Evolutionary conservation across 92 coral and sea anemone species (phyloP), one percentile per base, ranked within the genome.

Genomic region (Bergia puertoricense): DNA sequence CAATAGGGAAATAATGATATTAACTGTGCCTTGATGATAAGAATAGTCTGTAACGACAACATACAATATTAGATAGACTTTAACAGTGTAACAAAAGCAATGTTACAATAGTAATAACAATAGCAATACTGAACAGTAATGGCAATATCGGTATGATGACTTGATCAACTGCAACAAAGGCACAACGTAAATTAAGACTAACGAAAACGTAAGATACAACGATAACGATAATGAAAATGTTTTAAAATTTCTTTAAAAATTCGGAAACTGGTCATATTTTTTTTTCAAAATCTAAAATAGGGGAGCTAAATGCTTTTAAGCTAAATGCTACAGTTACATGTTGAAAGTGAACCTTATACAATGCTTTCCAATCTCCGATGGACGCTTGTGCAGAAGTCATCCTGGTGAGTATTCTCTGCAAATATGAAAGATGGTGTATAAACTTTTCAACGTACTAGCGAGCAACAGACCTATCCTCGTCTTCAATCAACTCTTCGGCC

Each of bases 361-460:
- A 82, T 54, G 98, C 96, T 88, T 97, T 96, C 99, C 99, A 97
- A 80, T 97, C 99, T 8, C 96, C 95, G 40, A 96, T 94, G 18
- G 99, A 97, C n/a, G 98, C 99, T 87, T 97, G 99, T 14, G 99
- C 95, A 13, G 99, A 92, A 4, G 96, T 93, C 98, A 97, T 97
- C 85, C 98, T 92, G 8, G 94, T 88, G 37, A 97, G 91, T 89
- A 93, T 92, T 88, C 99, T 93, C 99, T 97, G 91, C 40, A 79
- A 74, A 74, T 45, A 54, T 41, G 30, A 77, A 82, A 76, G 5
- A 0, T 13, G 23, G 50, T 43, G 10, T 0, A 11, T 62, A 62
- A 62, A 6, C 23, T 18, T 14, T 62, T 18, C 30, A 16, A 62
- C 30, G 5, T 62, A 62, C 8, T 48, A 48, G 8, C 54, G 8